phyloP scores from a whole-genome alignment of 2,888 invertebrate species.

The Tipula confusa region DNA sequence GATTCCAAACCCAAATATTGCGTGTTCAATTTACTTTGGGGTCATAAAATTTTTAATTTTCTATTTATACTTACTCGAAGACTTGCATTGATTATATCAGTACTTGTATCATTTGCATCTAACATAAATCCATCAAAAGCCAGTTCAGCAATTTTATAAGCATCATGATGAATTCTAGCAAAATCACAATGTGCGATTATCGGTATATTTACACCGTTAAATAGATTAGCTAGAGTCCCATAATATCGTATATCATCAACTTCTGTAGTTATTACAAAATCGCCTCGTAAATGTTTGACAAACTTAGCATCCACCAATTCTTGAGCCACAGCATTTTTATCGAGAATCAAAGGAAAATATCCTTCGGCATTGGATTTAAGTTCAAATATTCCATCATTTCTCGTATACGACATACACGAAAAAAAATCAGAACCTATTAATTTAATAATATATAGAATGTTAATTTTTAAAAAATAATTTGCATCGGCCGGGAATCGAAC shows the following conservation, averaged over 20 bases:
- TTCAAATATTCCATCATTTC: neutral
- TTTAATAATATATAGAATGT: too few relatives aligned
- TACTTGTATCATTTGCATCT: neutral
- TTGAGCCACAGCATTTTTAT: neutral
- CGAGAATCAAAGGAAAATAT: neutral
- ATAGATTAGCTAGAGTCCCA: neutral
- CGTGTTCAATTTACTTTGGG: constrained; percentile 35
- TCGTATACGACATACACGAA: neutral
- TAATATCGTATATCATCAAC: neutral
- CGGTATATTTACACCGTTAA: neutral
- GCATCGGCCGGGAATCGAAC: constrained; percentile 33
- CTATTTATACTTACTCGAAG: neutral
- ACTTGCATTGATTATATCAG: neutral
- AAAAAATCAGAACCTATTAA: neutral
- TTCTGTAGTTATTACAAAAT: neutral
- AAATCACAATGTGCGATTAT: neutral
- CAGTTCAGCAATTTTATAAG: neutral
- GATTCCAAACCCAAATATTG: constrained; percentile 36
- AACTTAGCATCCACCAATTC: neutral
- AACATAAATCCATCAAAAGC: constrained; percentile 8
- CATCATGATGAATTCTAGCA: neutral
- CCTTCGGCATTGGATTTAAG: neutral
- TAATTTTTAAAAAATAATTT: too few relatives aligned
- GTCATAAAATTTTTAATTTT: constrained; percentile 29
- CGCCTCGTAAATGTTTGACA: neutral